phyloP scores from a whole-genome alignment of 2,113 vertebrate genomes.

The Lepisosteus oculatus region DNA sequence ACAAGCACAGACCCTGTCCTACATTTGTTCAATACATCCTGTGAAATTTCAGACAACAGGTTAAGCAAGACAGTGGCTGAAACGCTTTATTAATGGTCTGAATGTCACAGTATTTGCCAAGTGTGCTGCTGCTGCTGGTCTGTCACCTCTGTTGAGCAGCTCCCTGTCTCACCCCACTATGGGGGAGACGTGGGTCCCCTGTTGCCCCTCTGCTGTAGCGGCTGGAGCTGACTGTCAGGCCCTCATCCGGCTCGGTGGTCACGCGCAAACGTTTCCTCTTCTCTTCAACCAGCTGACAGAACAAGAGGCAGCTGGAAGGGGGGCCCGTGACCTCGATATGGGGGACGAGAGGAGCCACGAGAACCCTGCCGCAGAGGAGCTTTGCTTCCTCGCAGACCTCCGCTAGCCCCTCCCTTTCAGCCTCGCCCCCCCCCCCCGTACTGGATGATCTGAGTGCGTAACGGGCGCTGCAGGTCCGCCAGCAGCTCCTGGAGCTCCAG shows the following conservation, averaged over 20 bases:
- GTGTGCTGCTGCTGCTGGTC: too few relatives aligned
- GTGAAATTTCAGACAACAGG: too few relatives aligned
- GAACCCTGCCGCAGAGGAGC: rapidly evolving
- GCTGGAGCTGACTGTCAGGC: neutral
- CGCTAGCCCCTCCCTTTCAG: neutral
- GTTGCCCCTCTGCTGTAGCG: neutral
- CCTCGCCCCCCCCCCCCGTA: rapidly evolving
- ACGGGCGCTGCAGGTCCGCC: rapidly evolving
- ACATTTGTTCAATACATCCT: too few relatives aligned
- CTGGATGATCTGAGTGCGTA: conserved; percentile 29
- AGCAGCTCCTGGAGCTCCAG: conserved; percentile 7
- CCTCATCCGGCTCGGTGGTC: neutral
- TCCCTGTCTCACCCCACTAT: neutral
- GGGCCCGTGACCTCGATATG: conserved; percentile 30
- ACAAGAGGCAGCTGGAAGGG: neutral
- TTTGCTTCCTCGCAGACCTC: conserved; percentile 3
- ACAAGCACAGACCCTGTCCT: too few relatives aligned
- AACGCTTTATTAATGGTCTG: too few relatives aligned
- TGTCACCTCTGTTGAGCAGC: too few relatives aligned
- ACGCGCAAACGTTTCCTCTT: neutral
- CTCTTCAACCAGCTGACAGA: neutral
- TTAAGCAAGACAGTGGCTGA: too few relatives aligned
- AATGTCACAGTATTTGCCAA: too few relatives aligned
- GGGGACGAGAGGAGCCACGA: conserved; percentile 9
- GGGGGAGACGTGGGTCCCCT: neutral